These are phyloP conservation scores for Phocoena phocoena DNA, from an alignment of 2,113 vertebrate species.

Conservation along the genomic window DNA sequence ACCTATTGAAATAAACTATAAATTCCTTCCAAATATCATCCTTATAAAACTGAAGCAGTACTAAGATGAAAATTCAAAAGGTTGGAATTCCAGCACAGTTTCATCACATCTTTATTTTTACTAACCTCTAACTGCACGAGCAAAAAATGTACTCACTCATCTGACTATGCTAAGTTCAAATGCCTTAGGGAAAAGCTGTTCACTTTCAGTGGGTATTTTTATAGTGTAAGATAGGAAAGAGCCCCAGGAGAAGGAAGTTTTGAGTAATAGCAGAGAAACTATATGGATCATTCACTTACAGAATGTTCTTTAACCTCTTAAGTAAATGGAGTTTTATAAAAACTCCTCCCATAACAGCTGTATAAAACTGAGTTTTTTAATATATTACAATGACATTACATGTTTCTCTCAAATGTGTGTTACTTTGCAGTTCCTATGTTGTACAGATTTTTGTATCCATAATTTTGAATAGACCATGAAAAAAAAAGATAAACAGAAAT, in stretches of 20 bases:
- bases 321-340: not conserved
- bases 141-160: not conserved
- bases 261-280: not conserved
- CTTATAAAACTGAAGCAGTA: not conserved
- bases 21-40: not conserved
- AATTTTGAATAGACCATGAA: not conserved
- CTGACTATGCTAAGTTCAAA: slow-evolving; percentile 33
- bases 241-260: not conserved
- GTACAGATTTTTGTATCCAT: not conserved
- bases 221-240: not conserved
- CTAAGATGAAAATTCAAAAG: not conserved
- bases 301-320: not conserved
- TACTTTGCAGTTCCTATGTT: not conserved
- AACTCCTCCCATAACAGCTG: not conserved
- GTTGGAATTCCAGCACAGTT: not conserved
- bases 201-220: slow-evolving; percentile 20
- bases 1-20: not conserved
- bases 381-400: not conserved
- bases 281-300: not conserved
- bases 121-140: not conserved
- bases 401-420: not conserved
- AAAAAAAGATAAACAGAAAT: not conserved
- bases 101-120: slow-evolving; percentile 37
- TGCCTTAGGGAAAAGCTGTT: not conserved
- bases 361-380: not conserved